A percentile compares a stretch with the other conserved stretches of the same genome.
Conservation (phyloP, 2,797 vertebrate species). For the Graptemys geographica region DNA sequence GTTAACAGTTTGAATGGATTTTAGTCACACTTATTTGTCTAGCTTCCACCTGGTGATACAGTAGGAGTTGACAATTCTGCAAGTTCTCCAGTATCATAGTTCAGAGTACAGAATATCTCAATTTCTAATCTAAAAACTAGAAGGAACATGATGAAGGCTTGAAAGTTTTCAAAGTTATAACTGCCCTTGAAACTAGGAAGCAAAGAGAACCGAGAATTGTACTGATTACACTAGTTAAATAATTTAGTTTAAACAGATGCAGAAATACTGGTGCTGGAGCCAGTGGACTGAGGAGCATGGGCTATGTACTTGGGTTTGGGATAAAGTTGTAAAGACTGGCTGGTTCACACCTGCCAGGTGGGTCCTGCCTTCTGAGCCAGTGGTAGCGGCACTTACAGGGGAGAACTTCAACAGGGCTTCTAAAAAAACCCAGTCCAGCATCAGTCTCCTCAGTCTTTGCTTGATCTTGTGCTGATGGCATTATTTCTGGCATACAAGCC, state of each 20-base stretch:
- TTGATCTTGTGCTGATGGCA: not conserved
- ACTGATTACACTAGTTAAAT: not conserved
- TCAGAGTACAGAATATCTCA: not conserved
- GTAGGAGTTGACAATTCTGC: not conserved
- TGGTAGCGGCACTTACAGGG: accelerated
- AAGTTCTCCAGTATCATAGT: not conserved
- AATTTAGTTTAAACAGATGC: not conserved
- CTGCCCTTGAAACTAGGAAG: not conserved
- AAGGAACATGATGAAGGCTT: not conserved
- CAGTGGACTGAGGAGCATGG: not conserved
- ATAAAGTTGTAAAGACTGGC: not conserved
- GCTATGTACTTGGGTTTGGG: accelerated
- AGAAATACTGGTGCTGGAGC: not conserved
- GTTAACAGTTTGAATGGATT: not conserved
- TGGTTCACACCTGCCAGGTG: not conserved
- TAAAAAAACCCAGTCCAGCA: accelerated
- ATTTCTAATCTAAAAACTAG: not conserved
- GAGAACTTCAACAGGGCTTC: not conserved
- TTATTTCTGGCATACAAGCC: not conserved
- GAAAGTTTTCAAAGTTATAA: not conserved
- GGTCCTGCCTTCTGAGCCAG: not conserved
- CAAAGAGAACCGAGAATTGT: not conserved
- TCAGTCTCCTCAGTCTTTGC: not conserved
- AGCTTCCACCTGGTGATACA: not conserved
- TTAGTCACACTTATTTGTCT: not conserved